Base-by-base conservation (phyloP, 2,888 invertebrate genomes). In the Agonopterix subpropinquella region DNA sequence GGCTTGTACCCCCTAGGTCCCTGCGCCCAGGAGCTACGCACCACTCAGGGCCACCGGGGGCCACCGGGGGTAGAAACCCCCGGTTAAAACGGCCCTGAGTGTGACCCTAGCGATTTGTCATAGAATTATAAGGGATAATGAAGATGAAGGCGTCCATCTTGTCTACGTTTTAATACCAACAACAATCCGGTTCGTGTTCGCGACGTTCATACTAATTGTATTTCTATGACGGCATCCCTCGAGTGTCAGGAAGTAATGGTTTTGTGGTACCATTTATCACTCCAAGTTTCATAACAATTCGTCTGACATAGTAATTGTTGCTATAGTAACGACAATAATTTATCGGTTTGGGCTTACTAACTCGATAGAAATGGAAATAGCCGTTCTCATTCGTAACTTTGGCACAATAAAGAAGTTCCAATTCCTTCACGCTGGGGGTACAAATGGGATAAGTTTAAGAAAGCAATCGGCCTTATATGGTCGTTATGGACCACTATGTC, bases 401-500 rank as follows among this genome's bases (percentile, higher is more conserved):
- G 73, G 71, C 77, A 81, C 81, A 80, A 80, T 84, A 81, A 83
- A 85, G 80, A 80, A 84, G 80, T 85, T 85, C 73, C 72, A 72
- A 82, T 84, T 77, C 72, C 72, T 80, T 67, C 67, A 72, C 72
- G 71, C 74, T 63, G 70, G 65, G 73, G 69, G 77, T 82, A 80
- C 80, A 83, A 86, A 86, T 86, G 83, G 84, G 84, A 80, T 79
- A 85, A 86, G 78, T 86, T 86, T 83, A 80, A 79, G 84, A 82
- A 85, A 85, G 86, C 86, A 85, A 86, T 85, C 82, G 82, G 77
- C 80, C 82, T 83, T 85, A 84, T 85, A 85, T 82, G 84, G 80
- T 81, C 81, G 83, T 83, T 83, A 82, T 74, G 77, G 78, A 80
- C 80, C 79, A 77, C 79, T 80, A 78, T 67, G 70, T 67, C 74